Conservation (phyloP, 2,888 invertebrate genomes). For the Thyatira batis region DNA sequence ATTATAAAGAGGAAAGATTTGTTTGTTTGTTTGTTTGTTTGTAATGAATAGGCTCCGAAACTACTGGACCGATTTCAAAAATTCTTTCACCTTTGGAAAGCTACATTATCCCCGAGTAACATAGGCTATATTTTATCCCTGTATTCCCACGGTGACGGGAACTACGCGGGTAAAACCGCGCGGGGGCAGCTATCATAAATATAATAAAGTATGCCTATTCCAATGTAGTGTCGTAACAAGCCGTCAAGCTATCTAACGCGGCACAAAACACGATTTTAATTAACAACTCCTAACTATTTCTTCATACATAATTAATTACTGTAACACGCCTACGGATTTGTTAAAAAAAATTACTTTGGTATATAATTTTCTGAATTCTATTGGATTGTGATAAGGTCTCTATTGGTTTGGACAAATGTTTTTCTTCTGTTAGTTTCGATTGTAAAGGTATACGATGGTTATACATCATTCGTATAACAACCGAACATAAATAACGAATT, state of each 20-base stretch:
- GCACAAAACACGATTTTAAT: slow-evolving; percentile 38
- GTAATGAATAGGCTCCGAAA: too few relatives aligned
- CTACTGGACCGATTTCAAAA: too few relatives aligned
- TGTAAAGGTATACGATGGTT: slow-evolving; percentile 35
- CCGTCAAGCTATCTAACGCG: slow-evolving; percentile 17
- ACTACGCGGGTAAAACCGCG: too few relatives aligned
- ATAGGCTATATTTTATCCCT: too few relatives aligned
- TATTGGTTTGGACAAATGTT: not conserved
- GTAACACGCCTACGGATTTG: slow-evolving; percentile 50
- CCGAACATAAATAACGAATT: slow-evolving; percentile 63
- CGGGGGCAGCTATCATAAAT: not conserved
- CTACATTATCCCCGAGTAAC: too few relatives aligned
- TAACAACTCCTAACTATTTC: slow-evolving; percentile 51
- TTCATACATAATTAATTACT: slow-evolving; percentile 53
- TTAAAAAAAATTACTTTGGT: slow-evolving; percentile 23
- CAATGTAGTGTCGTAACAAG: slow-evolving; percentile 4
- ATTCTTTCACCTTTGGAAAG: too few relatives aligned
- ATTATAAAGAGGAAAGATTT: too few relatives aligned
- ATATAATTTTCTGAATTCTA: not conserved
- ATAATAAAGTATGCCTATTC: slow-evolving; percentile 1
- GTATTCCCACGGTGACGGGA: too few relatives aligned
- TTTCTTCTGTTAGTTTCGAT: not conserved
- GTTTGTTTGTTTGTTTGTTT: too few relatives aligned
- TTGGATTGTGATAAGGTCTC: not conserved
- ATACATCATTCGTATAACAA: slow-evolving; percentile 66